Evolutionary conservation across 2,113 vertebrate genomes (phyloP).

Genomic region (Theristicus caerulescens): DNA sequence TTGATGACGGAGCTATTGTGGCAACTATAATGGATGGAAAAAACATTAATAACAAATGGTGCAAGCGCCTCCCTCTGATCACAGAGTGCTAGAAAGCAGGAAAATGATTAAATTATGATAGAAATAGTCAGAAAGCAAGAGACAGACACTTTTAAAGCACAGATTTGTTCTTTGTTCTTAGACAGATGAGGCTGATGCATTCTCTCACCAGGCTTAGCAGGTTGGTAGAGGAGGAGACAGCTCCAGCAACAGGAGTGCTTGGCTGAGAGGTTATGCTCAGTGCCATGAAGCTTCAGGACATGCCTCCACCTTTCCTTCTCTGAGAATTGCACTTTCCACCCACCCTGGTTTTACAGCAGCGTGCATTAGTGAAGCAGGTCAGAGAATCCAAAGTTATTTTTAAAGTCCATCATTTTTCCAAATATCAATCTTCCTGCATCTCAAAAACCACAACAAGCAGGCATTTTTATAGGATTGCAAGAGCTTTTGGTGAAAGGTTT

Average conservation of each 20-base stretch:
- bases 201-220: not conserved
- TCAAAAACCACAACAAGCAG: not conserved
- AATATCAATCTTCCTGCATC: not conserved
- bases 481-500: slow-evolving; percentile 14
- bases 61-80: not conserved
- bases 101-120: not conserved
- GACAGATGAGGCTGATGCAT: not conserved
- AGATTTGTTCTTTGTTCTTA: not conserved
- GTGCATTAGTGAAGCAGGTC: not conserved
- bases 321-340: not conserved
- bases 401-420: not conserved
- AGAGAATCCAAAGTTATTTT: not conserved
- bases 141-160: not conserved
- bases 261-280: not conserved
- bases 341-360: not conserved
- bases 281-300: not conserved
- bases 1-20: not conserved
- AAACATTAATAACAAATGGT: not conserved
- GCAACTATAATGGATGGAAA: not conserved
- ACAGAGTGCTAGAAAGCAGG: not conserved
- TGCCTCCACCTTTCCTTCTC: not conserved
- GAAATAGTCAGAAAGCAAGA: not conserved
- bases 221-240: not conserved
- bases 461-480: not conserved
- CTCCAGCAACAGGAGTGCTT: not conserved